Percentiles rank a stretch among this genome's conserved stretches.
Evolutionary conservation across 2,888 invertebrate genomes (phyloP).

Genomic region (Caenorhabditis wallacei): DNA sequence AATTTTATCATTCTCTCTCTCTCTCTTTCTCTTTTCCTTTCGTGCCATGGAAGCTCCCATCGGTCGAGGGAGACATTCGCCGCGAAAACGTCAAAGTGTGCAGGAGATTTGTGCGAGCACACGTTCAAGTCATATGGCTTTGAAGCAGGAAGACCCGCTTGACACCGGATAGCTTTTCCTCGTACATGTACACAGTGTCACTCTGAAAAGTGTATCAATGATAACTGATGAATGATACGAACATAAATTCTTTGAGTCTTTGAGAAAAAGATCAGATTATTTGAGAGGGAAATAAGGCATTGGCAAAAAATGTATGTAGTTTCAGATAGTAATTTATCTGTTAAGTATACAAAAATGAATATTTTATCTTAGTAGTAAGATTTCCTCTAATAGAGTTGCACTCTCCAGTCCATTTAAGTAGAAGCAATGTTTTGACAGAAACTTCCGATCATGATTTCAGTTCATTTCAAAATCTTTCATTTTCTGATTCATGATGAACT

Average conservation of each 20-base stretch:
- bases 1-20: constrained; percentile 25
- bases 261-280: not conserved
- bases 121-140: constrained; percentile 59
- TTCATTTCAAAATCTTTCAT: too few species aligned
- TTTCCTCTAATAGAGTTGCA: too few species aligned
- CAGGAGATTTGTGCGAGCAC: constrained; percentile 47
- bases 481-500: too few species aligned
- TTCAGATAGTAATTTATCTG: too few species aligned
- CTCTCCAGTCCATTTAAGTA: too few species aligned
- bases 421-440: too few species aligned
- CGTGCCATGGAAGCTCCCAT: not conserved
- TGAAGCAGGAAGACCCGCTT: constrained; percentile 30
- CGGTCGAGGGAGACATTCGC: not conserved
- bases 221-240: constrained; percentile 40
- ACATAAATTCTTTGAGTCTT: constrained; percentile 2
- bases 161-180: constrained; percentile 53
- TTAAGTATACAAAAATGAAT: too few species aligned
- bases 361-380: too few species aligned
- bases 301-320: not conserved
- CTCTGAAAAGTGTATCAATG: constrained; percentile 21
- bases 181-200: constrained; percentile 39
- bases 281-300: not conserved
- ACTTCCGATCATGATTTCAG: too few species aligned
- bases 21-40: not conserved
- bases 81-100: constrained; percentile 51